Evolutionary conservation across 2,888 invertebrate genomes (phyloP).

Genomic region (Synanthedon myopaeformis): DNA sequence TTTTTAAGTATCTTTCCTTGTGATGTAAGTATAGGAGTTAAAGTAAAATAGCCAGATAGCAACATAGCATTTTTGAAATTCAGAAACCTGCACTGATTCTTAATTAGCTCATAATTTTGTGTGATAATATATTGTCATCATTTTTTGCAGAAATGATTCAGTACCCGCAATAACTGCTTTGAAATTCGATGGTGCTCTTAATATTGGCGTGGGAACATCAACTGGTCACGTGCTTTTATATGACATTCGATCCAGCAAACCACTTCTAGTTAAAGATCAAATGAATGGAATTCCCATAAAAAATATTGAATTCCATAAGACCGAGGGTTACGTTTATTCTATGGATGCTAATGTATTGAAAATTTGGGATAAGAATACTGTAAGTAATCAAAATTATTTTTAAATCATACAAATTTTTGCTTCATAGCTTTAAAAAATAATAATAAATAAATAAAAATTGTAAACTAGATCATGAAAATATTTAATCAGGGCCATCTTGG

Average conservation of each 20-base stretch:
- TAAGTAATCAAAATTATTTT: constrained; percentile 44
- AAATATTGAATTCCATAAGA: constrained; percentile 85
- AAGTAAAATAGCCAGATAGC: too few relatives aligned
- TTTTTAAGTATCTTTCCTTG: too few relatives aligned
- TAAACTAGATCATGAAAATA: too few relatives aligned
- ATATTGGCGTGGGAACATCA: constrained; percentile 91
- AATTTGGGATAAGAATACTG: constrained; percentile 90
- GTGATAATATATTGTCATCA: constrained; percentile 2
- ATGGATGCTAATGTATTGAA: constrained; percentile 91
- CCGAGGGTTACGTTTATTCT: constrained; percentile 85
- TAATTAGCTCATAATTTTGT: neutral
- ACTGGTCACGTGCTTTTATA: constrained; percentile 95
- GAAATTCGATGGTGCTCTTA: constrained; percentile 80
- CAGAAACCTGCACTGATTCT: too few relatives aligned
- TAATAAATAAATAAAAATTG: too few relatives aligned
- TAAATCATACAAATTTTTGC: neutral
- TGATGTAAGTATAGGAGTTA: too few relatives aligned
- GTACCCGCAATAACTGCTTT: constrained; percentile 84
- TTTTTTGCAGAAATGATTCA: constrained; percentile 66
- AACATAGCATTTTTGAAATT: too few relatives aligned
- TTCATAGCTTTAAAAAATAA: neutral
- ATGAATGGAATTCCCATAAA: constrained; percentile 93
- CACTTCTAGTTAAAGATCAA: constrained; percentile 92
- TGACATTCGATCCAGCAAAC: constrained; percentile 92
- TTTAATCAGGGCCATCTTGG: too few relatives aligned